Base-by-base conservation (phyloP, 2,797 vertebrate genomes). In the Sebastes elongatus region DNA sequence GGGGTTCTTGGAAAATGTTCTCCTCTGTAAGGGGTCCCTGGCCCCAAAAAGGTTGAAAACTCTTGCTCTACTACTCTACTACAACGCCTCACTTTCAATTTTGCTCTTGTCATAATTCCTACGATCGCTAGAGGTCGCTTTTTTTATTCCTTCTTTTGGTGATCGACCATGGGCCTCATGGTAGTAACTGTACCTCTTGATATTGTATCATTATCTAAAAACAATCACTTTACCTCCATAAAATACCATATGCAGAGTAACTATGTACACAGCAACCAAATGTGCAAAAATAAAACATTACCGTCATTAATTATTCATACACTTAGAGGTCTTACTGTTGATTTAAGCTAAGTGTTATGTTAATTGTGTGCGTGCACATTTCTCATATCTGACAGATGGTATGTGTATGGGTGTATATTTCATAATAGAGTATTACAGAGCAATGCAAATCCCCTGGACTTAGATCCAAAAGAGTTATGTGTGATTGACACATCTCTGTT, bases 401-500 rank as follows among this genome's bases (percentile, higher is more conserved):
- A 32, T 78, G 72, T 60, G 60, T 53, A 42, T 74, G 62, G 27
- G 22, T 71, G 55, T 64, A 35, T 81, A 78, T 84, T 79, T 82
- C 64, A 65, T 67, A 66, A 38, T 3, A 30, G 61, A 71, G 57
- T 52, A 76, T 74, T 75, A 63, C 28, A 76, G 73, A 84, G 52
- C 66, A 22, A 67, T 27, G 25, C 49, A 82, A 89, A 87, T 86
- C 79, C 72, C 52, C 16, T 20, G 30, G 83, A 80, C 38, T 87
- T 55, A 80, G 35, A 74, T 65, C 65, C 70, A 69, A 49, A 64
- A 16, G 68, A 78, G 67, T 86, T 78, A 76, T 70, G 69, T 72
- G 46, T 90, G 87, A 93, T 68, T 89, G 91, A 84, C 85, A 86
- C 7, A 1, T 74, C 68, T 63, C 46, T 68, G 69, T 74, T 76